Base-by-base conservation (phyloP, 2,888 invertebrate species). In the Deilephila elpenor region DNA sequence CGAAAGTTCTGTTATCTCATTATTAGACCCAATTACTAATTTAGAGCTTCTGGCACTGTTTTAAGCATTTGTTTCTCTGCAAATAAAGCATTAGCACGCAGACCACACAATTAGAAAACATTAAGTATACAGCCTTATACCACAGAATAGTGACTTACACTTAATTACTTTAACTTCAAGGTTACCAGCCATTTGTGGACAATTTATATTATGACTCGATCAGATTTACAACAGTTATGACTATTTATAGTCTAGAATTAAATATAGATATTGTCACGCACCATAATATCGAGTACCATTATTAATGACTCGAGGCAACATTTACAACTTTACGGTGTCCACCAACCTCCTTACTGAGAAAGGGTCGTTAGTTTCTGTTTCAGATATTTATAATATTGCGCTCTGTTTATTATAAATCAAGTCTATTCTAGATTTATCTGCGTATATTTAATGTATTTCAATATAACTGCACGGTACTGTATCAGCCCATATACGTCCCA, bases 371-470 rank as follows among this genome's bases (percentile, higher is more conserved):
- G 67, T 67, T 67, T 67, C 67, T 67, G 44, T 67, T 51, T 51
- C 44, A 67, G 44, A 67, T 51, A 25, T 67, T 67, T 51, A 67
- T 67, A 25, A 25, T 7, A 44, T 51, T 67, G 64, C 44, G 7
- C 44, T 64, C 34, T 5, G 20, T 25, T 64, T 62, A 62, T 62
- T 34, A 19, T 34, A 62, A 29, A 29, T n/a, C 56, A 19, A 6
- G 5, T 56, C n/a, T n/a, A n/a, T 56, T n/a, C n/a, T 56, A 19
- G 56, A 56, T 56, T 56, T 56, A 56, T 56, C 19, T n/a, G 56
- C n/a, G 5, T n/a, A 19, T 19, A 56, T 56, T 56, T 56, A 17
- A 56, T 56, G 19, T 44, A 2, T 14, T 11, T 44, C 11, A 14
- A 44, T 11, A 44, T 51, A 51, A 51, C 51, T 8, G 8, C 17